phyloP scores from a whole-genome alignment of 2,113 vertebrate genomes.

The Rhinolophus ferrumequinum region DNA sequence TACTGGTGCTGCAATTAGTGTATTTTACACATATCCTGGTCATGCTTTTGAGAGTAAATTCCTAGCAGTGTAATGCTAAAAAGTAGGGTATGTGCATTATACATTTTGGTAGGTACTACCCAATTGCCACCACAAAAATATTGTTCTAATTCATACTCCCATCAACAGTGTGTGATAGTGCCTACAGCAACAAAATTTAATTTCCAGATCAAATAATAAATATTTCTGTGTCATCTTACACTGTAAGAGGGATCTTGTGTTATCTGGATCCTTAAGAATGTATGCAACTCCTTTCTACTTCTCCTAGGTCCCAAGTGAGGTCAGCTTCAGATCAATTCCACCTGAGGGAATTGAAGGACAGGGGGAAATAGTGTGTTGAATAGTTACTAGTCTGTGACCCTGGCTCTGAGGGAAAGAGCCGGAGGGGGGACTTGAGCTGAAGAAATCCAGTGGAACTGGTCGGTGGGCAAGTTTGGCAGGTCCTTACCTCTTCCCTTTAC shows the following conservation, averaged over 20 bases:
- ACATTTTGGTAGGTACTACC: not conserved
- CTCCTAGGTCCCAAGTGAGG: not conserved
- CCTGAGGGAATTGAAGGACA: not conserved
- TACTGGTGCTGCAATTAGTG: not conserved
- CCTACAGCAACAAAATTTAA: not conserved
- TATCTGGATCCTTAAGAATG: constrained; percentile 39
- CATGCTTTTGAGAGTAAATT: not conserved
- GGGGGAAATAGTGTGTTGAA: not conserved
- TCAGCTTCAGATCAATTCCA: not conserved
- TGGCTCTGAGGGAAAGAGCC: not conserved
- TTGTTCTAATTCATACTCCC: not conserved
- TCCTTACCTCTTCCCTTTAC: not conserved
- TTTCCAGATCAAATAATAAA: not conserved
- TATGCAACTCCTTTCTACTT: not conserved
- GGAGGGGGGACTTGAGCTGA: not conserved
- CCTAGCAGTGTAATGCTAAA: not conserved
- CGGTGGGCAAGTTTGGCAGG: not conserved
- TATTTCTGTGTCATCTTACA: not conserved
- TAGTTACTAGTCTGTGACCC: not conserved
- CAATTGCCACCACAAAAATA: not conserved
- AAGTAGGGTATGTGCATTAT: not conserved
- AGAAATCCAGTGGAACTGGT: not conserved
- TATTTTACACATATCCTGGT: not conserved
- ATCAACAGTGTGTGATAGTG: not conserved
- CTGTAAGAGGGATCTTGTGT: not conserved